A percentile compares a stretch with the other conserved stretches of the same genome.
phyloP scores from a whole-genome alignment of 2,797 vertebrate species.

The Calcarius lapponicus region DNA sequence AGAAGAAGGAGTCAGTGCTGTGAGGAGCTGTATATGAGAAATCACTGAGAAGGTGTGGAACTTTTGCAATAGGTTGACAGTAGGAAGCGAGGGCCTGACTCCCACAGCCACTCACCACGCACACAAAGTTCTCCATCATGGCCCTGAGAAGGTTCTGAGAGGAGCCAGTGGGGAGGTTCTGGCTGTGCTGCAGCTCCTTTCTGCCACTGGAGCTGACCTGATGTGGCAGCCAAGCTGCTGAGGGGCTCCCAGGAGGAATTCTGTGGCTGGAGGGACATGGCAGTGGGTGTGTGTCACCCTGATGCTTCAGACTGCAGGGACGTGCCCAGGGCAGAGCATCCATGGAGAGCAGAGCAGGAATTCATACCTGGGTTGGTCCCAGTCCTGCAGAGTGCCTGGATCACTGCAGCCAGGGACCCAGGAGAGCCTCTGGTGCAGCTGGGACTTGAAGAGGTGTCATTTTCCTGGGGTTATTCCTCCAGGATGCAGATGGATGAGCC shows the following conservation, averaged over 20 bases:
- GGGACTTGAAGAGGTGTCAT: not conserved
- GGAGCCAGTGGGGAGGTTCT: not conserved
- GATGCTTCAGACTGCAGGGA: not conserved
- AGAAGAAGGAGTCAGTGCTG: too few species aligned
- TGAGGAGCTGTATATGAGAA: too few species aligned
- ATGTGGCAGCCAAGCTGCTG: not conserved
- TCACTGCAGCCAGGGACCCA: not conserved
- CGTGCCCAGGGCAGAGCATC: not conserved
- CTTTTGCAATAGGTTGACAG: too few species aligned
- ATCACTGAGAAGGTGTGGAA: too few species aligned
- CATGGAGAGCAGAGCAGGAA: not conserved
- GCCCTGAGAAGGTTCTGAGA: not conserved
- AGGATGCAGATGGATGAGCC: not conserved
- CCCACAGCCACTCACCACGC: not conserved
- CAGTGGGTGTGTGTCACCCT: not conserved
- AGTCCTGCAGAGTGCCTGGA: not conserved
- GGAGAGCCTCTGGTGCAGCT: not conserved
- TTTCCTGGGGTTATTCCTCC: not conserved
- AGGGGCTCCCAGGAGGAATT: not conserved
- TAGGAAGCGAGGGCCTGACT: not conserved
- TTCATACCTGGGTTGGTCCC: not conserved
- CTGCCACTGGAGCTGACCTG: not conserved
- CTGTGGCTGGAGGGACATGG: not conserved
- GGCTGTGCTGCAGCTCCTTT: not conserved
- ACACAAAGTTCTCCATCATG: not conserved